Evolutionary conservation across 2,113 vertebrate species (phyloP).

Genomic region (Sialia sialis): DNA sequence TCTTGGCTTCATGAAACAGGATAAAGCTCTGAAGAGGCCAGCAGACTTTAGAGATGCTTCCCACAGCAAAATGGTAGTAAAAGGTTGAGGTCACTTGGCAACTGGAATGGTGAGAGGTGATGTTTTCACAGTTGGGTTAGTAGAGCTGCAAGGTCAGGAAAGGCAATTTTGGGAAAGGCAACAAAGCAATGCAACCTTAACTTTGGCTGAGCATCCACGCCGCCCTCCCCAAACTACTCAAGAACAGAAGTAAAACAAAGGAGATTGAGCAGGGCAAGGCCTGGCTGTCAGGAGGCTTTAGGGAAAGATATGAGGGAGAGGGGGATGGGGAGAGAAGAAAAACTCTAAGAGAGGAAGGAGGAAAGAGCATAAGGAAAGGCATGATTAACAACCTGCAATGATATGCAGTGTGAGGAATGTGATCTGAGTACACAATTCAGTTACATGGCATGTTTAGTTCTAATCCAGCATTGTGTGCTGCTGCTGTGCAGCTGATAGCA

Average conservation of each 20-base stretch:
- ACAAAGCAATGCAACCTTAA: neutral
- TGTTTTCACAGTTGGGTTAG: neutral
- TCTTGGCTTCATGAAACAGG: neutral
- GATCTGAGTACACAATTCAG: neutral
- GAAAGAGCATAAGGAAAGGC: neutral
- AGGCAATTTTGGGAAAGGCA: neutral
- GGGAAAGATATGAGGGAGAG: neutral
- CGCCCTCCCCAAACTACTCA: neutral
- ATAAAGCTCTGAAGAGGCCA: neutral
- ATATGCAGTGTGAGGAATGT: neutral
- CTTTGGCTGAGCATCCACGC: rapidly evolving
- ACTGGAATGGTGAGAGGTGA: neutral
- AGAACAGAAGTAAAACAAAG: neutral
- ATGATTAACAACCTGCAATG: neutral
- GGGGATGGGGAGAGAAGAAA: neutral
- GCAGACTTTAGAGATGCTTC: neutral
- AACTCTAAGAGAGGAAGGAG: neutral
- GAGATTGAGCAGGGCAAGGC: neutral
- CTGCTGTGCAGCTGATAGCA: constrained; percentile 40
- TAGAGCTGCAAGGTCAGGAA: neutral
- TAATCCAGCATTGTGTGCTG: neutral
- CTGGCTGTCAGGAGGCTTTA: neutral
- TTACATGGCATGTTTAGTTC: neutral
- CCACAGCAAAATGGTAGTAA: neutral
- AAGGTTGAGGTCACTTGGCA: neutral